phyloP scores from a whole-genome alignment of 2,113 vertebrate genomes.

The Seriola aureovittata region DNA sequence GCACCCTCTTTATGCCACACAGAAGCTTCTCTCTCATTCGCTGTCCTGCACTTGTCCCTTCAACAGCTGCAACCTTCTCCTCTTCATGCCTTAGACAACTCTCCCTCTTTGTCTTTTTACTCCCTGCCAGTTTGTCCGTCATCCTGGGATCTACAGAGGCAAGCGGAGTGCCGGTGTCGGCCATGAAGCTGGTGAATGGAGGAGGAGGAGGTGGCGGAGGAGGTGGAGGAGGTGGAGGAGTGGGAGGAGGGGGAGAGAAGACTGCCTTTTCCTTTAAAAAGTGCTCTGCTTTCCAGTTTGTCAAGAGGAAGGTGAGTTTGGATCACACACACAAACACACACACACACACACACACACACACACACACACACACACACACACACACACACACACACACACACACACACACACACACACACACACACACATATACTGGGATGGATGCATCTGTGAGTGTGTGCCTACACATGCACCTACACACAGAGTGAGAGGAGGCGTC shows the following conservation, averaged over 20 bases:
- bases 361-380: conserved; percentile 2
- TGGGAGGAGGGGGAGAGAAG: conserved; percentile 88
- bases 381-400: conserved; percentile 14
- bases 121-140: conserved; percentile 64
- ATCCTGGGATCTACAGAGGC: conserved; percentile 86
- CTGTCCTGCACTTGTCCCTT: conserved; percentile 7
- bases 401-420: conserved; percentile 4
- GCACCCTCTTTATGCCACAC: conserved; percentile 17
- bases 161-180: conserved; percentile 79
- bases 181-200: conserved; percentile 93
- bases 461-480: conserved; percentile 23
- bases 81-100: conserved; percentile 41
- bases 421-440: conserved; percentile 5
- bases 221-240: conserved; percentile 79
- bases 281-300: conserved; percentile 98
- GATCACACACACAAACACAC: conserved; percentile 20
- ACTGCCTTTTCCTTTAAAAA: conserved; percentile 98
- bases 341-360: conserved; percentile 7
- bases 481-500: conserved; percentile 36
- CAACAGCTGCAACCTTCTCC: conserved; percentile 1
- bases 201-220: conserved; percentile 81
- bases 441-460: conserved; percentile 2
- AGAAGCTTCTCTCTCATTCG: conserved; percentile 14
- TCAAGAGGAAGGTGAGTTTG: conserved; percentile 96
- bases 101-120: conserved; percentile 28